These are phyloP conservation scores for Monopis laevigella DNA, from an alignment of 2,888 invertebrate genomes.

Conservation along the genomic window DNA sequence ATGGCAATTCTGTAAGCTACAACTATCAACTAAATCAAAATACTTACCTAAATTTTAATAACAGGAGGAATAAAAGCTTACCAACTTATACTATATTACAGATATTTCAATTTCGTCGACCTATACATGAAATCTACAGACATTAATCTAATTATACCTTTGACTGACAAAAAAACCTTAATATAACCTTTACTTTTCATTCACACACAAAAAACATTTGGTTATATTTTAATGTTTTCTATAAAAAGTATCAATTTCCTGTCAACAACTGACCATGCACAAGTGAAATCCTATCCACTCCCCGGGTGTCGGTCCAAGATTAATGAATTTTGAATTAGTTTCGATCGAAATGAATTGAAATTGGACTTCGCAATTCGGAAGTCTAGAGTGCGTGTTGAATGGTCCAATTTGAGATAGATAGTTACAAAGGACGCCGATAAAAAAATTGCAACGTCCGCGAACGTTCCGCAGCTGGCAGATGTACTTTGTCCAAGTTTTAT, in stretches of 20 bases:
- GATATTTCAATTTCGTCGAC: too few relatives aligned
- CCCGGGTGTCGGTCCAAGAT: constrained; percentile 35
- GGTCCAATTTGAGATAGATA: constrained; percentile 49
- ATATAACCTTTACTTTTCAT: too few relatives aligned
- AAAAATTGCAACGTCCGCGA: constrained; percentile 34
- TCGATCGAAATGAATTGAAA: constrained; percentile 58
- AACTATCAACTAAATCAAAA: too few relatives aligned
- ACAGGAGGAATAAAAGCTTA: too few relatives aligned
- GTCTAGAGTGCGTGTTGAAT: constrained; percentile 48
- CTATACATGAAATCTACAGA: too few relatives aligned
- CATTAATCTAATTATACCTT: too few relatives aligned
- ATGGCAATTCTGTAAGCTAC: too few relatives aligned
- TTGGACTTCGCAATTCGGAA: constrained; percentile 59
- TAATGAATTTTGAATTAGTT: constrained; percentile 62
- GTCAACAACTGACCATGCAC: constrained; percentile 63
- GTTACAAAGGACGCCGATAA: constrained; percentile 30
- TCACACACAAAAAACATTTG: too few relatives aligned
- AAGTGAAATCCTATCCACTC: constrained; percentile 42
- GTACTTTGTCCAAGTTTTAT: constrained; percentile 25
- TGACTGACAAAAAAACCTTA: too few relatives aligned
- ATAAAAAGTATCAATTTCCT: constrained; percentile 55
- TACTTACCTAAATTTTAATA: too few relatives aligned
- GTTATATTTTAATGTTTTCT: not conserved
- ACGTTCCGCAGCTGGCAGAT: constrained; percentile 51
- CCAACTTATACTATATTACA: too few relatives aligned